Evolutionary conservation across 2,888 invertebrate genomes (phyloP).

Genomic region (Scaeva pyrastri): DNA sequence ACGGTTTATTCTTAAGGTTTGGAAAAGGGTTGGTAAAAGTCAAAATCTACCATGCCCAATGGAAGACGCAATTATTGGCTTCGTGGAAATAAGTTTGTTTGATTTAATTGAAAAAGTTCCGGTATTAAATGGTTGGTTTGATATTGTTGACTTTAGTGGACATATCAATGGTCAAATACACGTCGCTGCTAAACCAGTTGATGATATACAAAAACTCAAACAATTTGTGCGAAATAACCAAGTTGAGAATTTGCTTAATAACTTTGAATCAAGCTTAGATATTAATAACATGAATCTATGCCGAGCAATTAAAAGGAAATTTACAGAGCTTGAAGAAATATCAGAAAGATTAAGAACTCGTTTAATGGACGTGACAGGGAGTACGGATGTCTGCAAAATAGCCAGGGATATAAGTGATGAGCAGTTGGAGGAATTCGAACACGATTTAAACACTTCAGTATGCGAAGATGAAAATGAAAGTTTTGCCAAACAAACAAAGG

Average conservation of each 20-base stretch:
- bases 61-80: conserved; percentile 86
- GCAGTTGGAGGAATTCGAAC: conserved; percentile 85
- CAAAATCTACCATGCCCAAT: conserved; percentile 84
- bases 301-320: conserved; percentile 86
- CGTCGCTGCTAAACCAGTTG: conserved; percentile 86
- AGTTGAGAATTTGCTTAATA: conserved; percentile 79
- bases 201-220: conserved; percentile 80
- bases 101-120: conserved; percentile 84
- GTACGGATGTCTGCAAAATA: conserved; percentile 84
- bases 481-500: not conserved
- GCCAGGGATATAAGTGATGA: conserved; percentile 84
- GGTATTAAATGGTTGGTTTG: conserved; percentile 87
- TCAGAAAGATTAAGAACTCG: conserved; percentile 86
- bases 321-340: conserved; percentile 87
- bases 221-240: conserved; percentile 35
- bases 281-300: conserved; percentile 82
- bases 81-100: conserved; percentile 86
- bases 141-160: conserved; percentile 86
- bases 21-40: conserved; percentile 85
- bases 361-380: conserved; percentile 86
- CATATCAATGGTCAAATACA: conserved; percentile 87
- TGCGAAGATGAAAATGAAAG: conserved; percentile 42
- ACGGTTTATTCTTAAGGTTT: conserved; percentile 86
- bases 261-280: conserved; percentile 80
- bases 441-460: conserved; percentile 85